Percentiles rank a stretch among this genome's conserved stretches.
phyloP scores from a whole-genome alignment of 2,888 invertebrate genomes.

The Archips crataeganus region DNA sequence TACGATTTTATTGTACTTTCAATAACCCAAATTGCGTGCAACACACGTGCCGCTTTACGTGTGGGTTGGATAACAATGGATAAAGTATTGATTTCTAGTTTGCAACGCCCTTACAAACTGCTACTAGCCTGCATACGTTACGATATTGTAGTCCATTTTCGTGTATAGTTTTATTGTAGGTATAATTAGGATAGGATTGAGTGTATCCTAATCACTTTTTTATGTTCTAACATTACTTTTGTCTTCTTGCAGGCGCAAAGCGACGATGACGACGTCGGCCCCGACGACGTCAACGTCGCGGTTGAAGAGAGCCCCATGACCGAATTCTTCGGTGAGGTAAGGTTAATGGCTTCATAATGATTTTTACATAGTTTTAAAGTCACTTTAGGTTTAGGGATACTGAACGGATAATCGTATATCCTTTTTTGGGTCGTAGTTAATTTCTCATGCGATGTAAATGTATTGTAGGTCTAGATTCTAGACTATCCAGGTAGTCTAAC shows the following conservation, averaged over 20 bases:
- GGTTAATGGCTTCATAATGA: slow-evolving; percentile 52
- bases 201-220: neutral
- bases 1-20: slow-evolving; percentile 26
- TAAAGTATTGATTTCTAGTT: slow-evolving; percentile 32
- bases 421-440: neutral
- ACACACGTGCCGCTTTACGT: slow-evolving; percentile 18
- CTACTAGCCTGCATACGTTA: slow-evolving; percentile 8
- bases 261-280: slow-evolving; percentile 98
- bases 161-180: too few relatives aligned
- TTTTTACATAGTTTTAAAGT: neutral
- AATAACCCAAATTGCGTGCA: slow-evolving; percentile 26
- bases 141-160: neutral
- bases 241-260: slow-evolving; percentile 93
- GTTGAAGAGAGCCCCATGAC: slow-evolving; percentile 99
- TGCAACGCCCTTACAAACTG: slow-evolving; percentile 1
- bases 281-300: slow-evolving; percentile 98
- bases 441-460: too few relatives aligned
- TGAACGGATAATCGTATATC: neutral
- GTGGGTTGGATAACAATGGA: slow-evolving; percentile 8
- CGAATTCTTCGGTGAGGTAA: slow-evolving; percentile 99
- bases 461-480: too few relatives aligned
- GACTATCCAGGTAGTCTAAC: slow-evolving; percentile 15
- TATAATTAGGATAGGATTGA: neutral
- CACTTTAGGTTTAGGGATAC: neutral
- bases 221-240: slow-evolving; percentile 25